A percentile compares a stretch with the other conserved stretches of the same genome.
Conservation (phyloP, 1,140 invertebrate species). For the Orussus abietinus region DNA sequence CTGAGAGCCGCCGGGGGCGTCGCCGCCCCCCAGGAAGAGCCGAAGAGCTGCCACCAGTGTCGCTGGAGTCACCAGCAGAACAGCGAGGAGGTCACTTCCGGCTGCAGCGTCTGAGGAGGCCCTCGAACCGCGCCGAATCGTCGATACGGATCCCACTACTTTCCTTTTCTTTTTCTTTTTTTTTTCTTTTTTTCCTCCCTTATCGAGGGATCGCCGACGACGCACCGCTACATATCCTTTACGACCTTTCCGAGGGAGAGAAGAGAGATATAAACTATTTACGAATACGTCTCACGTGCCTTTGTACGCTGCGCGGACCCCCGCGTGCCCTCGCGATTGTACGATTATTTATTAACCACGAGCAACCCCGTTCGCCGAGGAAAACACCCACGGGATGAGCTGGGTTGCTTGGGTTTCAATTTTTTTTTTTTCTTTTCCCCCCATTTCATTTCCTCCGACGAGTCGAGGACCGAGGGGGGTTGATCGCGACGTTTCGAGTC, state of each 20-base stretch:
- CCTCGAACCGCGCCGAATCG: too few species aligned
- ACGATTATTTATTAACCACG: too few species aligned
- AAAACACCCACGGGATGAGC: too few species aligned
- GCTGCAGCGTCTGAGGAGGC: slow-evolving; percentile 54
- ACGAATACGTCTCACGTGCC: too few species aligned
- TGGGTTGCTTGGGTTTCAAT: too few species aligned
- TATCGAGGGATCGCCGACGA: neutral
- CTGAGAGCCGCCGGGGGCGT: slow-evolving; percentile 52
- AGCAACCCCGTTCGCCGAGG: too few species aligned
- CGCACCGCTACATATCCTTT: neutral
- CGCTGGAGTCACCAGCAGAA: slow-evolving; percentile 54
- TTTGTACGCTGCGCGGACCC: too few species aligned
- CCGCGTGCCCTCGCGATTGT: too few species aligned
- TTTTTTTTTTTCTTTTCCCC: too few species aligned
- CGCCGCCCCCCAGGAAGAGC: slow-evolving; percentile 28
- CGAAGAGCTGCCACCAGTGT: slow-evolving; percentile 52
- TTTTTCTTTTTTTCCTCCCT: slow-evolving; percentile 2
- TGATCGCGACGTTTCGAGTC: too few species aligned
- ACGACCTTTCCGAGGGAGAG: neutral
- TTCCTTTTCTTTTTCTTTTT: slow-evolving; percentile 8
- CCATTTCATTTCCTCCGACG: too few species aligned
- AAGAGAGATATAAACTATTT: slow-evolving; percentile 6
- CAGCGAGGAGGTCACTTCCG: slow-evolving; percentile 53
- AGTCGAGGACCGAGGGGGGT: too few species aligned
- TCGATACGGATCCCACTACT: slow-evolving; percentile 4